These are phyloP conservation scores for Doryteuthis pealeii DNA, from an alignment of 1,140 invertebrate species.

Conservation along the genomic window DNA sequence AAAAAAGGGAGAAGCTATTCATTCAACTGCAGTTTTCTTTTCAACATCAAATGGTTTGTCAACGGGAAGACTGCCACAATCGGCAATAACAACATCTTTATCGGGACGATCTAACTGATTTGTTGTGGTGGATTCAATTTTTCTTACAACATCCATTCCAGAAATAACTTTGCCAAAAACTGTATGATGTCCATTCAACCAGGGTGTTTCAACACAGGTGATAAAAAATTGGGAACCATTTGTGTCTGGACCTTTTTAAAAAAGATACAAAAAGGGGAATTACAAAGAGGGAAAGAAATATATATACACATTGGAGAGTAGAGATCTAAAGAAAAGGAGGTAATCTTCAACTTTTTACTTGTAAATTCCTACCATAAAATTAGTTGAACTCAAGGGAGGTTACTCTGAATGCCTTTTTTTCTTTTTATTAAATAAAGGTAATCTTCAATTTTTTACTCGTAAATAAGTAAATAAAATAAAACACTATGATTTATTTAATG, in stretches of 20 bases:
- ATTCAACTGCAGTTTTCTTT: not conserved
- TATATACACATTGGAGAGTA: not conserved
- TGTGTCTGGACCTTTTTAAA: constrained; percentile 32
- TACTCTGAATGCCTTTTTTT: too few species aligned
- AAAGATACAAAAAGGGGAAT: constrained; percentile 11
- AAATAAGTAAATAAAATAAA: too few species aligned
- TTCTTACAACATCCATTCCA: constrained; percentile 71
- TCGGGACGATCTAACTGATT: constrained; percentile 74
- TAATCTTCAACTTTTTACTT: too few species aligned
- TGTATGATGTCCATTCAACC: constrained; percentile 92
- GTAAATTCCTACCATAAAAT: too few species aligned
- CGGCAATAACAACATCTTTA: constrained; percentile 69
- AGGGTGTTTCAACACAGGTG: constrained; percentile 71
- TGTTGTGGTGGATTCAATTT: constrained; percentile 63
- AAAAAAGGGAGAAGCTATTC: not conserved
- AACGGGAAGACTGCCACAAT: constrained; percentile 72
- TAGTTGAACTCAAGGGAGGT: too few species aligned
- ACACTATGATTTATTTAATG: too few species aligned
- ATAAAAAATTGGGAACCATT: constrained; percentile 61
- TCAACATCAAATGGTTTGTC: constrained; percentile 69
- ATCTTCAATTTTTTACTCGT: too few species aligned
- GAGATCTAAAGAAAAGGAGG: too few species aligned
- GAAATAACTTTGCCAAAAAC: constrained; percentile 91
- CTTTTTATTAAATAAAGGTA: too few species aligned
- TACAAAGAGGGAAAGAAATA: too few species aligned